Evolutionary conservation across 2,113 vertebrate species (phyloP).

Genomic region (Triplophysa dalaica): DNA sequence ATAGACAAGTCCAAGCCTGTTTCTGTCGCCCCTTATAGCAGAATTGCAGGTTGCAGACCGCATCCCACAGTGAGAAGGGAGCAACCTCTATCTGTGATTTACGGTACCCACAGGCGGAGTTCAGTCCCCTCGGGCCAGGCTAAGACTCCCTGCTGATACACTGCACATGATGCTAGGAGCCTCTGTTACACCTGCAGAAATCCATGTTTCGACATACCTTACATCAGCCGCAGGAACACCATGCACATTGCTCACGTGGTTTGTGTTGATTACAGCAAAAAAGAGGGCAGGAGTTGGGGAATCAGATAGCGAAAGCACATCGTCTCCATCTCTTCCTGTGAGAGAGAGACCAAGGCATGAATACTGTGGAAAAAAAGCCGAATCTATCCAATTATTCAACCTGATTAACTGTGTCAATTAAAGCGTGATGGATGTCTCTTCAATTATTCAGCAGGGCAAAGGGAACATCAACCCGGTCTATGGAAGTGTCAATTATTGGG

Average conservation of each 20-base stretch:
- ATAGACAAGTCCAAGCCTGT: background rate
- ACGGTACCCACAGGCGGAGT: slow-evolving; percentile 22
- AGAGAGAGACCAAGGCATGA: slow-evolving; percentile 24
- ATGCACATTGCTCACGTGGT: slow-evolving; percentile 22
- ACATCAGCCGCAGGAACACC: slow-evolving; percentile 26
- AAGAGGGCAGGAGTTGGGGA: slow-evolving; percentile 8
- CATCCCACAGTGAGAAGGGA: slow-evolving; percentile 15
- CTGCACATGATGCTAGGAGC: background rate
- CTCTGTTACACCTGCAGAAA: slow-evolving; percentile 34
- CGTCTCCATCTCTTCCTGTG: background rate
- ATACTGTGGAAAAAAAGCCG: slow-evolving; percentile 57
- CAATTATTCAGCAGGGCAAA: slow-evolving; percentile 71
- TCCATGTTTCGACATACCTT: slow-evolving; percentile 19
- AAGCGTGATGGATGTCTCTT: slow-evolving; percentile 80
- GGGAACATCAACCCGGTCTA: slow-evolving; percentile 61
- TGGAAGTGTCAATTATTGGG: slow-evolving; percentile 51
- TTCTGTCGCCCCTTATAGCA: background rate
- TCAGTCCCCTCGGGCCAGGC: slow-evolving; percentile 3
- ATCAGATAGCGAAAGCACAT: slow-evolving; percentile 44
- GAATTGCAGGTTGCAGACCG: slow-evolving; percentile 23
- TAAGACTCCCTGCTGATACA: slow-evolving; percentile 12
- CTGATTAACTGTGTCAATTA: slow-evolving; percentile 85
- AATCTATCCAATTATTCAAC: slow-evolving; percentile 83
- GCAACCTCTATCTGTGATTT: slow-evolving; percentile 5
- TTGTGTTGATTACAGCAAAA: slow-evolving; percentile 46